These are phyloP conservation scores for Ctenosaura bakeri DNA, from an alignment of 2,797 vertebrate genomes.

Conservation along the genomic window DNA sequence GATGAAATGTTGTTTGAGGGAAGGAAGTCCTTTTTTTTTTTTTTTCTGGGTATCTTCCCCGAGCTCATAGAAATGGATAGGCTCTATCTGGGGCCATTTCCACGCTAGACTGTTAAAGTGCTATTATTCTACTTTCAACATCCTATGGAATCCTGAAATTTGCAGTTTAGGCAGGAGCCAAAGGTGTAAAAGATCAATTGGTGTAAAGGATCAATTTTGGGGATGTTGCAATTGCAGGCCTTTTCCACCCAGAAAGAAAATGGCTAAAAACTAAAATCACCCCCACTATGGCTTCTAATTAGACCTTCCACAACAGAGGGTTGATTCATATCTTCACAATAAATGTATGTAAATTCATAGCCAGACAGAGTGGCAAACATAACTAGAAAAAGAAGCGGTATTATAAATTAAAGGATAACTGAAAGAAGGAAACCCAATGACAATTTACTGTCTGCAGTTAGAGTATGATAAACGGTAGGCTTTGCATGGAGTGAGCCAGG, in stretches of 20 bases:
- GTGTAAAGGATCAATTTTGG: not conserved
- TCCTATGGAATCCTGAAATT: no score
- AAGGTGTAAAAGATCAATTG: no score
- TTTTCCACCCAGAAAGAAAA: conserved; percentile 33
- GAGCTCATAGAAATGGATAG: not conserved
- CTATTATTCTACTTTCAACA: no score
- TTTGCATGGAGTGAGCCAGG: conserved; percentile 36
- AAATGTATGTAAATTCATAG: conserved; percentile 29
- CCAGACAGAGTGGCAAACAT: conserved; percentile 23
- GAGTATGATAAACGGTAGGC: conserved; percentile 26
- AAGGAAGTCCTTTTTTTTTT: not conserved
- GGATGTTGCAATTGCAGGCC: not conserved
- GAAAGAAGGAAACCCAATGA: conserved; percentile 21
- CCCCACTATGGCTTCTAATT: not conserved
- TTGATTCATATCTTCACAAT: conserved; percentile 37
- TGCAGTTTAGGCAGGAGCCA: no score
- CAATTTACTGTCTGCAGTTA: conserved; percentile 32
- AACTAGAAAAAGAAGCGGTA: conserved; percentile 19
- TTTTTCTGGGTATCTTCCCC: not conserved
- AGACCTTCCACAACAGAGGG: conserved; percentile 31
- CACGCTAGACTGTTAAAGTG: no score
- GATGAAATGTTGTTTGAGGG: not conserved
- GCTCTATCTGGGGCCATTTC: not conserved
- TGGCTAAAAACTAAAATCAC: conserved; percentile 32
- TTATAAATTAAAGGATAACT: conserved; percentile 23